phyloP scores from a whole-genome alignment of 2,888 invertebrate species.

The Nomada hirtipes region DNA sequence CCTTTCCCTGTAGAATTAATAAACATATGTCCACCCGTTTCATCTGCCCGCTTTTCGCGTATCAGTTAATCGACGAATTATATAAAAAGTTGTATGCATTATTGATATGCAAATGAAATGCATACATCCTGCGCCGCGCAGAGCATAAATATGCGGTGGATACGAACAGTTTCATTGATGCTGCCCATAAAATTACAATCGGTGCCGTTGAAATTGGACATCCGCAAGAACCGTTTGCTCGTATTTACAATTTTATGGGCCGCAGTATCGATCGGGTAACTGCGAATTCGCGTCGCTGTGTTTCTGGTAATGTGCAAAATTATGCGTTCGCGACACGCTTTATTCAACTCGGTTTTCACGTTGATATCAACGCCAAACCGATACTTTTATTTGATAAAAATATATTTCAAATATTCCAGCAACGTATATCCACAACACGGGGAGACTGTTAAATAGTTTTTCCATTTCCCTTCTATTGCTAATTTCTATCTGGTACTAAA shows the following conservation, averaged over 20 bases:
- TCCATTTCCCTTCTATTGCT: background rate
- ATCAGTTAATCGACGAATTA: slow-evolving; percentile 37
- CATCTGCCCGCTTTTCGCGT: background rate
- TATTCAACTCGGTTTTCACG: background rate
- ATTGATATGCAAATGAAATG: slow-evolving; percentile 37
- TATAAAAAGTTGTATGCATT: slow-evolving; percentile 20
- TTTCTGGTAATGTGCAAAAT: slow-evolving; percentile 26
- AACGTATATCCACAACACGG: too few species aligned
- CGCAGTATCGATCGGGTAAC: slow-evolving; percentile 32
- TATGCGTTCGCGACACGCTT: slow-evolving; percentile 7
- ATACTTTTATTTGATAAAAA: too few species aligned
- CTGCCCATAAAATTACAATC: slow-evolving; percentile 46
- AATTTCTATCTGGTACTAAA: too few species aligned
- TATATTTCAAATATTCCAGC: too few species aligned
- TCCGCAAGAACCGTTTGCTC: slow-evolving; percentile 20
- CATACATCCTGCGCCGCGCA: background rate
- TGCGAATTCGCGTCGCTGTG: slow-evolving; percentile 6
- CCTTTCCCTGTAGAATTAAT: background rate
- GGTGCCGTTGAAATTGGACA: slow-evolving; percentile 37
- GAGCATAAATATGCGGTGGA: slow-evolving; percentile 28
- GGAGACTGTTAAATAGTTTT: background rate
- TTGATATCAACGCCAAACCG: too few species aligned
- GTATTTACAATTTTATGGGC: slow-evolving; percentile 46
- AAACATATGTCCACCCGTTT: background rate
- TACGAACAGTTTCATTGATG: slow-evolving; percentile 25